Conservation (phyloP, 2,797 vertebrate genomes). For the Harpagifer antarcticus region DNA sequence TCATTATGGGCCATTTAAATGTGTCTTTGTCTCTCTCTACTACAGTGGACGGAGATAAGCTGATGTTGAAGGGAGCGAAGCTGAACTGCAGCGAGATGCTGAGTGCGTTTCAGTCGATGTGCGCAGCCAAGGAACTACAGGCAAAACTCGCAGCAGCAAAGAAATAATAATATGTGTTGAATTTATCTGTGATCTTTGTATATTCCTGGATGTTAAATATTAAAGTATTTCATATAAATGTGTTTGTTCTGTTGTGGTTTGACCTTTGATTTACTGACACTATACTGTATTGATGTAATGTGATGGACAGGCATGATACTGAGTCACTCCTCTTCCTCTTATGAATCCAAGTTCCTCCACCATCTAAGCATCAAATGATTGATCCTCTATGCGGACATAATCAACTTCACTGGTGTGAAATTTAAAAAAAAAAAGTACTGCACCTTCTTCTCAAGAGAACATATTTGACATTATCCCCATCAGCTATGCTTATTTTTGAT, state of each 20-base stretch:
- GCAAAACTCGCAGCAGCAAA: slow-evolving; percentile 76
- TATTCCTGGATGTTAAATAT: slow-evolving; percentile 61
- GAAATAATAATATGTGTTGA: slow-evolving; percentile 78
- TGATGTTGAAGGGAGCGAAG: slow-evolving; percentile 90
- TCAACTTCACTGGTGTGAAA: neutral
- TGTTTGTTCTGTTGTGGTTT: neutral
- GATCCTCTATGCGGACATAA: neutral
- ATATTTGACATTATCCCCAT: neutral
- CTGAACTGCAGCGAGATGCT: slow-evolving; percentile 88
- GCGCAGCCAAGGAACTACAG: slow-evolving; percentile 85
- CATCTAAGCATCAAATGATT: neutral
- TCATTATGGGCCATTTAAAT: slow-evolving; percentile 38
- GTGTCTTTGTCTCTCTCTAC: slow-evolving; percentile 28
- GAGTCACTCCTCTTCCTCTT: neutral
- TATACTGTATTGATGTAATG: neutral
- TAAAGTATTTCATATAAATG: slow-evolving; percentile 50
- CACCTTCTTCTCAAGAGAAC: neutral
- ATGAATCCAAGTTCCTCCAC: neutral
- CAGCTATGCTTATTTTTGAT: neutral
- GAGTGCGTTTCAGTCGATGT: slow-evolving; percentile 81
- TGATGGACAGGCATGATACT: neutral
- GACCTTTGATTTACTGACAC: neutral
- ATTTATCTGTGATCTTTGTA: slow-evolving; percentile 50
- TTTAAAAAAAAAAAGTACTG: neutral
- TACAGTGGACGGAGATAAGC: slow-evolving; percentile 89